phyloP scores from a whole-genome alignment of 1,140 invertebrate species.

The Oncopeltus fasciatus region DNA sequence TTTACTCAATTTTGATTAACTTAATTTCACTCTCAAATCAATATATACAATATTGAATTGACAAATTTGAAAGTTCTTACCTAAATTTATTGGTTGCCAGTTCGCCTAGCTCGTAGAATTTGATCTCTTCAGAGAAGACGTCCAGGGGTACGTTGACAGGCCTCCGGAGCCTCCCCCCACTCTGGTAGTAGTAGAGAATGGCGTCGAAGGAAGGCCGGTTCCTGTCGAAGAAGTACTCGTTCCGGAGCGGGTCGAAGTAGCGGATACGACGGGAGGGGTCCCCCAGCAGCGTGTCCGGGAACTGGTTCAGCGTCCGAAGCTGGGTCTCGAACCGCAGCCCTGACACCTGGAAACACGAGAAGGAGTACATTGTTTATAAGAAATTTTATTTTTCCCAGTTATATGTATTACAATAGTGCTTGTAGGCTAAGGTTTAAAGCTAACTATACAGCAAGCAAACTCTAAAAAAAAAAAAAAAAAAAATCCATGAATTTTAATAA shows the following conservation, averaged over 20 bases:
- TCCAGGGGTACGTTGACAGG: conserved; percentile 97
- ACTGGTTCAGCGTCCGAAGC: conserved; percentile 92
- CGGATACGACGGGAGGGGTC: conserved; percentile 85
- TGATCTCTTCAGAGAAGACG: conserved; percentile 96
- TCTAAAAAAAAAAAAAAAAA: no score
- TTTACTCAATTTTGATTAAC: no score
- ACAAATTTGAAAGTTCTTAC: no score
- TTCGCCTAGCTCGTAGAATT: conserved; percentile 97
- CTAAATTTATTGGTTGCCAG: conserved; percentile 94
- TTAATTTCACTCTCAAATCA: no score
- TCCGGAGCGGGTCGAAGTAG: conserved; percentile 93
- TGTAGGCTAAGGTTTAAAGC: no score
- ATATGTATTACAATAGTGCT: no score
- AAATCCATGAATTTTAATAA: no score
- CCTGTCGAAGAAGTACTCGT: conserved; percentile 99
- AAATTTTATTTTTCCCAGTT: no score
- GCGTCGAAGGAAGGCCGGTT: conserved; percentile 96
- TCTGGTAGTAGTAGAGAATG: conserved; percentile 99
- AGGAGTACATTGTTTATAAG: no score
- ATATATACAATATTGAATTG: no score
- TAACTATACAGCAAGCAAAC: no score
- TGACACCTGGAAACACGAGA: conserved; percentile 56
- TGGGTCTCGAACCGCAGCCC: conserved; percentile 97
- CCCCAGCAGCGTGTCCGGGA: conserved; percentile 94
- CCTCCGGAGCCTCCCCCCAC: conserved; percentile 84